Conservation (phyloP, 2,797 vertebrate genomes). For the Babyrousa celebensis region DNA sequence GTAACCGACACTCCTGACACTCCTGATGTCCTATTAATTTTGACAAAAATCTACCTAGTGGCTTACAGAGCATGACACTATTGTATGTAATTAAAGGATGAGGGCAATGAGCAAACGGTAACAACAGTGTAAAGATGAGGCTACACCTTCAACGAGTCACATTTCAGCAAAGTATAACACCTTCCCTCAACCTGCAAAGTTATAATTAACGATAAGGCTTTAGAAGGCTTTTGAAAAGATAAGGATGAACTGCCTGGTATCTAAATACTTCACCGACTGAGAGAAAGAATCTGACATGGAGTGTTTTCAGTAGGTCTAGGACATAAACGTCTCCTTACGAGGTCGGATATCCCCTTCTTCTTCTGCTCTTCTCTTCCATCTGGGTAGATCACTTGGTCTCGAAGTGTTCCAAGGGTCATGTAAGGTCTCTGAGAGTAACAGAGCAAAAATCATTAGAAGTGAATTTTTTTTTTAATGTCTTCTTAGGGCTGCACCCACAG, state of each 20-base stretch:
- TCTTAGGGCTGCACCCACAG: too few relatives aligned
- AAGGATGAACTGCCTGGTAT: not conserved
- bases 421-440: conserved; percentile 95
- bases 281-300: conserved; percentile 29
- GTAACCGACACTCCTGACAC: not conserved
- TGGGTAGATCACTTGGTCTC: conserved; percentile 99
- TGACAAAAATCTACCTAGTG: conserved; percentile 21
- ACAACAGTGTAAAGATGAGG: not conserved
- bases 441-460: not conserved
- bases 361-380: conserved; percentile 96
- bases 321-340: conserved; percentile 88
- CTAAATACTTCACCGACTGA: conserved; percentile 48
- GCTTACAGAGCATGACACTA: not conserved
- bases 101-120: conserved; percentile 27
- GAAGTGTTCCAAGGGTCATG: conserved; percentile 98
- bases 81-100: not conserved
- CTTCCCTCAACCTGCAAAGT: not conserved
- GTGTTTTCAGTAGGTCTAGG: not conserved
- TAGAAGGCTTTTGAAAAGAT: not conserved
- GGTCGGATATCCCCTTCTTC: conserved; percentile 97
- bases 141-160: not conserved
- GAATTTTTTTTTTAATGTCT: not conserved
- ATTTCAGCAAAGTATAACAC: conserved; percentile 32
- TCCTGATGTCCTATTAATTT: conserved; percentile 18
- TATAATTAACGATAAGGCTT: not conserved